Percentiles rank a stretch among this genome's conserved stretches.
These are phyloP conservation scores for Chymomyza amoena DNA, from an alignment of 2,888 invertebrate species.

Conservation along the genomic window DNA sequence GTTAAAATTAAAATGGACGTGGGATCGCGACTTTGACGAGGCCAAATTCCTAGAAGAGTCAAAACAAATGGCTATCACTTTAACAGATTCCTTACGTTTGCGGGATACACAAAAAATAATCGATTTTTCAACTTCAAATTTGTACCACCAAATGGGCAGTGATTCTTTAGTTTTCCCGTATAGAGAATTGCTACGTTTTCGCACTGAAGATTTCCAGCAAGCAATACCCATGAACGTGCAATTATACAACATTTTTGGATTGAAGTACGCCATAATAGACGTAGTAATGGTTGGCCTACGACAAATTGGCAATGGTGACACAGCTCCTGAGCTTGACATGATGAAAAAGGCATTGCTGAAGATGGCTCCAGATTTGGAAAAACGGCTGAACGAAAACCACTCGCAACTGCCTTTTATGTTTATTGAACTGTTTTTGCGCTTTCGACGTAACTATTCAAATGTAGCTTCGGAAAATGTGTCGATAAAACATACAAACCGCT, in stretches of 20 bases:
- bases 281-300: constrained; percentile 46
- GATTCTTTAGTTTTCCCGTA: constrained; percentile 40
- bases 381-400: constrained; percentile 17
- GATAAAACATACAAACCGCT: constrained; percentile 31
- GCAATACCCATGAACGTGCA: constrained; percentile 49
- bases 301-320: constrained; percentile 36
- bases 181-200: constrained; percentile 44
- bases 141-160: constrained; percentile 44
- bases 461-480: constrained; percentile 10
- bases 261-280: constrained; percentile 46
- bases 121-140: constrained; percentile 41
- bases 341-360: constrained; percentile 42
- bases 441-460: constrained; percentile 49
- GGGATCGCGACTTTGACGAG: constrained; percentile 43
- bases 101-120: constrained; percentile 24
- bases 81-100: constrained; percentile 39
- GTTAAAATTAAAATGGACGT: constrained; percentile 45
- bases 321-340: constrained; percentile 27
- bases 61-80: constrained; percentile 31
- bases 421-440: constrained; percentile 48
- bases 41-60: constrained; percentile 37
- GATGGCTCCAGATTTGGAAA: constrained; percentile 36
- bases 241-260: constrained; percentile 38
- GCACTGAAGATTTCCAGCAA: constrained; percentile 37
- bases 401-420: constrained; percentile 38